Percentiles rank a stretch among this genome's conserved stretches.
Conservation (phyloP, 2,113 vertebrate species). For the Oplegnathus fasciatus region DNA sequence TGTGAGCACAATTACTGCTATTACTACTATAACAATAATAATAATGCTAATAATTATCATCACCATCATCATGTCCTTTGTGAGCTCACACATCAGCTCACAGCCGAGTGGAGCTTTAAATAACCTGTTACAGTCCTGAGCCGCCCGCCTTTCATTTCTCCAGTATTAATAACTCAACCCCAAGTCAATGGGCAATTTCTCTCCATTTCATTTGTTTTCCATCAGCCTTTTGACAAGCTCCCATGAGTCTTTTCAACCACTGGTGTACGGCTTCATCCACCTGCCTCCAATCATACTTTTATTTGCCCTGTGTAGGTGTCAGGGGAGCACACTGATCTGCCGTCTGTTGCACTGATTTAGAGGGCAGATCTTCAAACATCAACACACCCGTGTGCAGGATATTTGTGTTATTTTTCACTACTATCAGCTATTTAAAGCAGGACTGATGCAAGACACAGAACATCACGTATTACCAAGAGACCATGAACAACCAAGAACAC, state of each 20-base stretch:
- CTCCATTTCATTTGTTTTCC: constrained; percentile 31
- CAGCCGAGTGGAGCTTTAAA: background rate
- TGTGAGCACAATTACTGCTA: background rate
- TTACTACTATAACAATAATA: background rate
- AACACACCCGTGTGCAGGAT: background rate
- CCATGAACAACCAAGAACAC: too few species aligned
- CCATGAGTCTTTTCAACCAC: constrained; percentile 20
- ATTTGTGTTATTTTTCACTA: background rate
- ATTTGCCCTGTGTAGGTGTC: background rate
- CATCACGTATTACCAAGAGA: too few species aligned
- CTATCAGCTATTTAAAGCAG: too few species aligned
- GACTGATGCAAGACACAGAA: too few species aligned
- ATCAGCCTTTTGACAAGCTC: constrained; percentile 22
- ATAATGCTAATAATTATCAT: background rate
- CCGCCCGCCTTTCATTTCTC: background rate
- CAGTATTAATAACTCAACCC: constrained; percentile 34
- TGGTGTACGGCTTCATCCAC: background rate
- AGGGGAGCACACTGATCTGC: background rate
- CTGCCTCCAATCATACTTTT: constrained; percentile 23
- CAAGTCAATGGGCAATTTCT: background rate
- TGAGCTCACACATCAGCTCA: background rate
- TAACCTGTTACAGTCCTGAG: background rate
- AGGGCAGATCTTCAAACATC: background rate
- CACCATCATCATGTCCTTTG: background rate
- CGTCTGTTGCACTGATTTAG: background rate